Evolutionary conservation across 2,113 vertebrate species (phyloP).

Genomic region (Trachemys scripta): DNA sequence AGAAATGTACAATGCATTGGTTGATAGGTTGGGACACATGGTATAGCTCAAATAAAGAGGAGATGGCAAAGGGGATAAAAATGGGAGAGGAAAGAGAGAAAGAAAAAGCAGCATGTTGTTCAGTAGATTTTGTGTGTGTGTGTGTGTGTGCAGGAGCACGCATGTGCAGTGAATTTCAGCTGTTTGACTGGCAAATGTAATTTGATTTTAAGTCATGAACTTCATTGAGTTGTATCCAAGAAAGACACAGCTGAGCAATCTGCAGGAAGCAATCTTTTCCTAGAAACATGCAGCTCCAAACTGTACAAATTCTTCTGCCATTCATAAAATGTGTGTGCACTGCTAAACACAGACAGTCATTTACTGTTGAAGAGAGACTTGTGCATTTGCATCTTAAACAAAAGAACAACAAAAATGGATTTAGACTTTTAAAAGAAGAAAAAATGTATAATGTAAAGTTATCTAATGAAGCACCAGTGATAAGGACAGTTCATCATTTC

Average conservation of each 20-base stretch:
- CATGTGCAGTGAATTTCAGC: conserved; percentile 72
- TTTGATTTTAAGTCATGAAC: conserved; percentile 77
- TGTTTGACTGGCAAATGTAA: conserved; percentile 78
- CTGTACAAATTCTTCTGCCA: conserved; percentile 72
- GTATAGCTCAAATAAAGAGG: conserved; percentile 48
- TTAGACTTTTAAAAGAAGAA: conserved; percentile 56
- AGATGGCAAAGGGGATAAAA: neutral
- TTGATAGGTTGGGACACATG: conserved; percentile 63
- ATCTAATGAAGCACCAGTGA: conserved; percentile 64
- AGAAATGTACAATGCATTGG: conserved; percentile 66
- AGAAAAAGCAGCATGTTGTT: conserved; percentile 22
- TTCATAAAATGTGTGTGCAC: conserved; percentile 43
- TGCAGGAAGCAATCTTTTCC: conserved; percentile 82
- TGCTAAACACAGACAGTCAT: conserved; percentile 40
- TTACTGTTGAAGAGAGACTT: conserved; percentile 53
- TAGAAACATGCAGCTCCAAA: conserved; percentile 77
- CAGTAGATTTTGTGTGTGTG: conserved; percentile 46
- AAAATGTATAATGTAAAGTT: conserved; percentile 40
- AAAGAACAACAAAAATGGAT: neutral
- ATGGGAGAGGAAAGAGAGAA: neutral
- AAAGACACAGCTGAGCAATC: conserved; percentile 82
- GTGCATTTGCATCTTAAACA: conserved; percentile 23
- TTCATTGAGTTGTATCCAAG: conserved; percentile 80
- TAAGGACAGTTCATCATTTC: conserved; percentile 84
- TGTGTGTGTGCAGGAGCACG: conserved; percentile 10